A percentile compares a stretch with the other conserved stretches of the same genome.
These are phyloP conservation scores for Gymnocephalus cernua DNA, from an alignment of 2,113 vertebrate species.

Conservation along the genomic window DNA sequence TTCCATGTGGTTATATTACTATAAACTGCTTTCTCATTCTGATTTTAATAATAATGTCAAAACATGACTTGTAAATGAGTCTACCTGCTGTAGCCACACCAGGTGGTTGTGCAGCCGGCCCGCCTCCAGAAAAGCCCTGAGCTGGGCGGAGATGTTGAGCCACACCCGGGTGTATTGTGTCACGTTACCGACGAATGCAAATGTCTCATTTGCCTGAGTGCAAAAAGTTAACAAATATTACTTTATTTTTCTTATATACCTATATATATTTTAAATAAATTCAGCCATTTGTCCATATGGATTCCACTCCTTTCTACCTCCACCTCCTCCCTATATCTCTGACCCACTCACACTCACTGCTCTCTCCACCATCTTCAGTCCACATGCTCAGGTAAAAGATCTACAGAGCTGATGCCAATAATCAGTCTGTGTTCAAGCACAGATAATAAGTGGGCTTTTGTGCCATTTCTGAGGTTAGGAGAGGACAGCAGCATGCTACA, in stretches of 20 bases:
- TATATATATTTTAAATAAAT: background rate
- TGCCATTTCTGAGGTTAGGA: background rate
- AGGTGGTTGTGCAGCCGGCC: conserved; percentile 89
- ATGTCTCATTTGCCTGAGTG: conserved; percentile 94
- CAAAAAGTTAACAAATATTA: background rate
- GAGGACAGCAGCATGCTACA: background rate
- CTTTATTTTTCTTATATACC: background rate
- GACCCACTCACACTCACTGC: background rate
- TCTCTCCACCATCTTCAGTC: background rate
- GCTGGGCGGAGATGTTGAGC: conserved; percentile 94
- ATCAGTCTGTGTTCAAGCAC: background rate
- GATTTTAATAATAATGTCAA: background rate
- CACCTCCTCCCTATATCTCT: conserved; percentile 4
- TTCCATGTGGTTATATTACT: no score
- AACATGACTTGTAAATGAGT: background rate
- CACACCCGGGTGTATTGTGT: conserved; percentile 92
- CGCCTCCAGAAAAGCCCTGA: conserved; percentile 90
- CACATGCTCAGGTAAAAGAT: background rate
- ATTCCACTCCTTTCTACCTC: background rate
- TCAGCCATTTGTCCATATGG: background rate
- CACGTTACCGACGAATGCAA: conserved; percentile 95
- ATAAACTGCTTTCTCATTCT: no score
- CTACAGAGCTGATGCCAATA: background rate
- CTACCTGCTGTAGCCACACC: conserved; percentile 92
- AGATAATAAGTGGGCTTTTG: background rate